Evolutionary conservation across 1,140 invertebrate species (phyloP), one percentile per base, ranked within the genome.

Genomic region (Holotrichia oblita): DNA sequence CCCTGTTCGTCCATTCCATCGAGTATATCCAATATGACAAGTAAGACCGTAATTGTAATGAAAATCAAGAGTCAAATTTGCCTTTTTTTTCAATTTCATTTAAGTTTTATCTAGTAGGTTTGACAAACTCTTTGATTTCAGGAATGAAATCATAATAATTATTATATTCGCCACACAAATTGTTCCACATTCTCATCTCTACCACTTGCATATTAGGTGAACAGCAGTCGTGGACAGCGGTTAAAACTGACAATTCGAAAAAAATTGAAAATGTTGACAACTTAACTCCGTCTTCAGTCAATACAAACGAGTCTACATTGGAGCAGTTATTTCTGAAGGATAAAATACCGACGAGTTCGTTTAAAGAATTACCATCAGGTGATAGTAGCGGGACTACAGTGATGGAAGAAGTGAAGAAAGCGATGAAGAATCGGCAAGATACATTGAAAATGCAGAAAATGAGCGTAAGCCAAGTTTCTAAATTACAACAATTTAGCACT

Each of bases 1-100:
- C 55, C 78, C 8, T 55, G 64, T 27, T 40, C 48, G 0, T 76
- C 78, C 12, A 40, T 73, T 59, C 24, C 73, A 22, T 74, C 69
- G 14, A 79, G 73, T 69, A n/a, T 40, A 20, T 55, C 76, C 14
- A 77, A 76, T 27, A 76, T 76, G 12, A 76, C 75, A 55, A 76
- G 75, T 76, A 76, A 74, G 48, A 55, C 61, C 7, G 61, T 9
- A 64, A 64, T 9, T 64, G 12, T n/a, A 2, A n/a, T 2, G 7
- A 55, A 55, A 55, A 20, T 55, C 3, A 55, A 2, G 17, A 55
- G 6, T 3, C 1, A 3, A n/a, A 55, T n/a, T n/a, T n/a, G n/a
- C n/a, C n/a, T n/a, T n/a, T n/a, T n/a, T n/a, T n/a, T 55, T 55
- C 17, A n/a, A 2, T 55, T 55, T 55, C 6, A 55, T 55, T 34